Conservation (phyloP, 2,797 vertebrate species). For the Malurus leucopterus region DNA sequence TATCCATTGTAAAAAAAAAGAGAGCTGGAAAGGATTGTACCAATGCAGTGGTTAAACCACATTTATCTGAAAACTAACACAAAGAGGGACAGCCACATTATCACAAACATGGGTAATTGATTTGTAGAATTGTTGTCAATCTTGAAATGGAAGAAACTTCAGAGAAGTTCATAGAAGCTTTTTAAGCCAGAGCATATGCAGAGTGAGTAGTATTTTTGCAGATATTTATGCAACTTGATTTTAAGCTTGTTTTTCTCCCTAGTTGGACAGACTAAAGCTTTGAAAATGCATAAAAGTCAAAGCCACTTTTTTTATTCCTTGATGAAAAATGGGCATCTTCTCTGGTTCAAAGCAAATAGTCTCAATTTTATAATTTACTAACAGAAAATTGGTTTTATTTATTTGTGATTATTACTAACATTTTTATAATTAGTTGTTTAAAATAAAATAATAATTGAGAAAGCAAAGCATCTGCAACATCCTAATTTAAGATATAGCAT, state of each 20-base stretch:
- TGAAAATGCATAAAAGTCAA: not conserved
- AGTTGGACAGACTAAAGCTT: not conserved
- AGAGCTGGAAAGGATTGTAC: not conserved
- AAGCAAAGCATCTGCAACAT: not conserved
- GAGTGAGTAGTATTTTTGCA: not conserved
- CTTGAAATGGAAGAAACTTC: not conserved
- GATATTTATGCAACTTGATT: not conserved
- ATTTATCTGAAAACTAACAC: not conserved
- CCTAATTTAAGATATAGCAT: not conserved
- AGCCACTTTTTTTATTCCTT: not conserved
- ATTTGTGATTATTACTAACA: not conserved
- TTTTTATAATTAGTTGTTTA: not conserved
- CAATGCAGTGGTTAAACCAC: not conserved
- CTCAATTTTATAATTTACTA: not conserved
- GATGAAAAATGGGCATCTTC: not conserved
- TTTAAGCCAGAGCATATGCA: not conserved
- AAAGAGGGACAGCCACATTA: not conserved
- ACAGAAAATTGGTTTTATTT: not conserved
- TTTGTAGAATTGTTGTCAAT: not conserved
- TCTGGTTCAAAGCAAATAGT: not conserved
- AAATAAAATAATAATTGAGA: constrained; percentile 6
- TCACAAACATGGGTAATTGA: not conserved
- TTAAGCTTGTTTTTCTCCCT: not conserved
- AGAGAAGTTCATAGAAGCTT: not conserved
- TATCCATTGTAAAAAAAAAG: not conserved